Evolutionary conservation across 2,113 vertebrate genomes (phyloP).

Genomic region (Hippolais icterina): DNA sequence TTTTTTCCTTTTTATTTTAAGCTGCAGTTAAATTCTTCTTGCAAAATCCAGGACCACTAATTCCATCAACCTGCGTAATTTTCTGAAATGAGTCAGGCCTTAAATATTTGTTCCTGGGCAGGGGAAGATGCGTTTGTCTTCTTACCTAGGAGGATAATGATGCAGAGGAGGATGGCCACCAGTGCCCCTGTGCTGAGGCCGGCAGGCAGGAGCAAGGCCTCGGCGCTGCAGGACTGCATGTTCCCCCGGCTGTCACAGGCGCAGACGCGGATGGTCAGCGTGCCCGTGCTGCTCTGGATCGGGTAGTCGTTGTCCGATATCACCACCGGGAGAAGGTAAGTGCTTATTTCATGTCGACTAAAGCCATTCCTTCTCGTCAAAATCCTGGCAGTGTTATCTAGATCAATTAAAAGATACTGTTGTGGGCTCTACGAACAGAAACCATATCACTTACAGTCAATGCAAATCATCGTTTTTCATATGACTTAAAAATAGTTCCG

Average conservation of each 20-base stretch:
- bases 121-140: accelerated
- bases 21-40: neutral
- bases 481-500: neutral
- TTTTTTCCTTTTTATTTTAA: neutral
- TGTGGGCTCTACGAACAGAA: neutral
- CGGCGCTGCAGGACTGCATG: conserved; percentile 76
- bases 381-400: conserved; percentile 97
- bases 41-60: neutral
- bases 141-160: conserved; percentile 77
- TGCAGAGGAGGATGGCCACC: conserved; percentile 79
- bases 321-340: conserved; percentile 90
- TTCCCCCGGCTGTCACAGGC: conserved; percentile 75
- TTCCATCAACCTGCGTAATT: neutral
- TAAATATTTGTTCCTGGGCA: neutral
- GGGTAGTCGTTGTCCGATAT: conserved; percentile 89
- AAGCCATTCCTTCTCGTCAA: conserved; percentile 90
- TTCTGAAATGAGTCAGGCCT: neutral
- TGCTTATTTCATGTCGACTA: conserved; percentile 88
- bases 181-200: conserved; percentile 80
- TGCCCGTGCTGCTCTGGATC: conserved; percentile 81
- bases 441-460: neutral
- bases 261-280: conserved; percentile 78
- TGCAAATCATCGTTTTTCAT: neutral
- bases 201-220: conserved; percentile 74
- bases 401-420: neutral